Percentiles rank a stretch among this genome's conserved stretches.
phyloP scores from a whole-genome alignment of 1,140 invertebrate species.

The Drosophila parabipectinata region DNA sequence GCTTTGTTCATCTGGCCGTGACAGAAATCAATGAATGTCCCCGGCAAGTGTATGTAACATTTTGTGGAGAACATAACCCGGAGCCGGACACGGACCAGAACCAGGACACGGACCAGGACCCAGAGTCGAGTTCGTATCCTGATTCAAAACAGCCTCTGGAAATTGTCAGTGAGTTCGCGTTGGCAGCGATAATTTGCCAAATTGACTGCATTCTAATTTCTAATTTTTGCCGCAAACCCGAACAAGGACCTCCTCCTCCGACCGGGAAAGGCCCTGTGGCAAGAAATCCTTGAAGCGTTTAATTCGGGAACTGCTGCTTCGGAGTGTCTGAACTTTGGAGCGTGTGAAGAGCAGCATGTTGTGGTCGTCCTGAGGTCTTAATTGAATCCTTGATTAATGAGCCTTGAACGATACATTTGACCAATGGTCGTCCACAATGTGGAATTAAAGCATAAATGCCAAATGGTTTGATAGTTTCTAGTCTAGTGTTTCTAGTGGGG shows the following conservation, averaged over 20 bases:
- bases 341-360: constrained; percentile 18
- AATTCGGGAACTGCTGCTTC: neutral
- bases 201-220: constrained; percentile 39
- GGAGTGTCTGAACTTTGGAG: neutral
- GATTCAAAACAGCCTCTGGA: neutral
- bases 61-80: neutral
- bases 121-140: neutral
- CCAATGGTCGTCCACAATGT: neutral
- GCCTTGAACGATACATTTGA: neutral
- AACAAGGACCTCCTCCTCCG: too few species aligned
- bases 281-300: constrained; percentile 6
- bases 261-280: neutral
- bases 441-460: neutral
- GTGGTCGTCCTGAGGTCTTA: neutral
- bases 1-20: neutral
- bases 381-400: constrained; percentile 23
- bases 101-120: too few species aligned
- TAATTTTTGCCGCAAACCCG: constrained; percentile 12
- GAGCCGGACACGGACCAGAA: neutral
- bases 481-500: neutral
- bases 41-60: neutral
- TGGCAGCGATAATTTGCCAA: constrained; percentile 29
- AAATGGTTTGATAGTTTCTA: neutral
- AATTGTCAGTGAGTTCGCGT: neutral
- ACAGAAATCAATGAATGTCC: constrained; percentile 40